phyloP scores from a whole-genome alignment of 35 echinoderm and acorn worm species.

The Heliocidaris erythrogramma region DNA sequence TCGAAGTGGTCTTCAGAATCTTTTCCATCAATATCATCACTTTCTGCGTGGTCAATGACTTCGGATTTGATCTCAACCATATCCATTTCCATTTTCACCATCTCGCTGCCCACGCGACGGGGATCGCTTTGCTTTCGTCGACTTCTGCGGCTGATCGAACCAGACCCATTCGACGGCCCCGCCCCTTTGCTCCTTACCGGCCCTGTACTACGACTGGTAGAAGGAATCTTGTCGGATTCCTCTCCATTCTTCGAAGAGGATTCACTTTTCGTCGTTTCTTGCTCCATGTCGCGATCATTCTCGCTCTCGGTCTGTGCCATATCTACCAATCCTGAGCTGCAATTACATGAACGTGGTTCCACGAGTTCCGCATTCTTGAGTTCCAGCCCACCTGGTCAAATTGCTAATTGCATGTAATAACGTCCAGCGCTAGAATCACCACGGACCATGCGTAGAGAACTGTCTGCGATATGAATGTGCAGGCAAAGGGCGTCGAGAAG shows the following conservation, averaged over 20 bases:
- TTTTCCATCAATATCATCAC: not conserved
- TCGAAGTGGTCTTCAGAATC: not conserved
- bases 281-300: constrained; percentile 22
- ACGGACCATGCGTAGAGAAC: not conserved
- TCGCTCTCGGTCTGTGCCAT: not conserved
- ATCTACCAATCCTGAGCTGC: not conserved
- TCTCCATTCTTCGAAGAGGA: not conserved
- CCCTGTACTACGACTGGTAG: not conserved
- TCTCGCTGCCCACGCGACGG: constrained; percentile 22
- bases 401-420: not conserved
- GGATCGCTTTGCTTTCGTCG: constrained; percentile 45
- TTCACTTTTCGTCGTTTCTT: not conserved
- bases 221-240: not conserved
- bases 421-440: not conserved
- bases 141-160: not conserved
- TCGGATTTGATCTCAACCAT: not conserved
- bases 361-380: constrained; percentile 4
- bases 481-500: constrained; percentile 5
- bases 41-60: not conserved
- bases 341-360: not conserved
- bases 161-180: constrained; percentile 9
- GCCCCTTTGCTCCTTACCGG: constrained; percentile 8
- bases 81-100: constrained; percentile 7
- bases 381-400: not conserved
- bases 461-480: not conserved